Base-by-base conservation (phyloP, 2,113 vertebrate species). In the Ophiodon elongatus region DNA sequence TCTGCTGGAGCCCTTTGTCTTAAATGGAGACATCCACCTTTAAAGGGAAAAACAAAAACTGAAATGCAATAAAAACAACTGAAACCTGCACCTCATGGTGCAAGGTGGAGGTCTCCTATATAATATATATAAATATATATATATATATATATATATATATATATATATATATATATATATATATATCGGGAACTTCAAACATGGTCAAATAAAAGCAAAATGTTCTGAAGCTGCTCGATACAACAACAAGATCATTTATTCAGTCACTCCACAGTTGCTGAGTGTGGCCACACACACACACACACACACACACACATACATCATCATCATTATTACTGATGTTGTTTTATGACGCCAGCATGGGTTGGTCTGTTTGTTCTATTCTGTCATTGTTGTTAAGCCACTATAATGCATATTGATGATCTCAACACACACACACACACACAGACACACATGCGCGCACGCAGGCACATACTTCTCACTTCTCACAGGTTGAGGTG, bases 311-410 rank as follows among this genome's bases (percentile, higher is more conserved):
- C 27, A 2, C 63, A 33, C 50, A 45, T 14, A 8, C 35, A 4
- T 19, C 47, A 50, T 50, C 10, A 56, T 25, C 72, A 39, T 64
- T 57, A 17, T 59, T 29, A 57, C 23, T 73, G 68, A 73, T 10
- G 37, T 19, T n/a, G 52, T 43, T 2, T 73, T 35, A 47, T 2
- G 6, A 13, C 47, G 14, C 73, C 31, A 64, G 29, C 3, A 17
- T 70, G 66, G 79, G 83, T 70, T 74, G 64, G 50, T 82, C 82
- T 73, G 47, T 73, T 86, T 75, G 35, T 81, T 76, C 66, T 64
- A 13, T 54, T 64, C 54, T 82, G 56, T 59, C 54, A 82, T 6
- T 73, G 27, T 57, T 52, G 54, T 75, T 52, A 70, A 60, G n/a
- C 70, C 45, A 45, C 3, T 7, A 3, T 57, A 76, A 65, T 79